Percentiles rank a stretch among this genome's conserved stretches.
Evolutionary conservation across 1,140 invertebrate genomes (phyloP).

Genomic region (Hesperophylax magnus): DNA sequence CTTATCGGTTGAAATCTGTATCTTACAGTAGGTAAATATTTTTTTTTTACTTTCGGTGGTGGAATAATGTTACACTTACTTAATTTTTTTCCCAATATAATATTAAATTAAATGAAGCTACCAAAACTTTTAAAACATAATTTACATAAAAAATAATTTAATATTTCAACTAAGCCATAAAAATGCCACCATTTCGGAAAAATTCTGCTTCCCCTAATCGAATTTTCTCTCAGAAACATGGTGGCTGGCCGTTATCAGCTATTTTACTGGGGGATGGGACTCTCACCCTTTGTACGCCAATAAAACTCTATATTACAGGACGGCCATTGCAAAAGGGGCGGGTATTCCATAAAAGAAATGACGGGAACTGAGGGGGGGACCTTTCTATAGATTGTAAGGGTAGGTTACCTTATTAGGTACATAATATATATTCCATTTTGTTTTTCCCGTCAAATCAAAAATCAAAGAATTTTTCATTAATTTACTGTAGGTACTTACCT

Average conservation of each 20-base stretch:
- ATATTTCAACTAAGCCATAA: background rate
- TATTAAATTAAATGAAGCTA: too few species aligned
- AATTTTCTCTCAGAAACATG: background rate
- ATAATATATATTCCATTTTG: too few species aligned
- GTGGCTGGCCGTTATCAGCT: background rate
- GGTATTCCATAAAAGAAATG: background rate
- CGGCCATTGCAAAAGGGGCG: constrained; percentile 26
- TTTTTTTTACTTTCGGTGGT: too few species aligned
- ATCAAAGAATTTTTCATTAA: too few species aligned
- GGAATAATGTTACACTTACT: too few species aligned
- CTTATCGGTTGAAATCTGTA: too few species aligned
- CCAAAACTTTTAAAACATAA: too few species aligned
- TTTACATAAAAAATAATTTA: background rate
- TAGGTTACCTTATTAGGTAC: too few species aligned
- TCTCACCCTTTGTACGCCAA: background rate
- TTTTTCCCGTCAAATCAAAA: too few species aligned
- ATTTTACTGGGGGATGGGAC: background rate
- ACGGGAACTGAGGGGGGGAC: background rate
- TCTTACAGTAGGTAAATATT: too few species aligned
- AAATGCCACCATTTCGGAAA: constrained; percentile 2
- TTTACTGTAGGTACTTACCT: too few species aligned
- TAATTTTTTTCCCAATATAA: too few species aligned
- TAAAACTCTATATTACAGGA: background rate
- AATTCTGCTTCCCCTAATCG: constrained; percentile 7
- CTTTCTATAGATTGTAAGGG: background rate